A percentile compares a stretch with the other conserved stretches of the same genome.
phyloP scores from a whole-genome alignment of 2,888 invertebrate genomes.

The Atherix ibis region DNA sequence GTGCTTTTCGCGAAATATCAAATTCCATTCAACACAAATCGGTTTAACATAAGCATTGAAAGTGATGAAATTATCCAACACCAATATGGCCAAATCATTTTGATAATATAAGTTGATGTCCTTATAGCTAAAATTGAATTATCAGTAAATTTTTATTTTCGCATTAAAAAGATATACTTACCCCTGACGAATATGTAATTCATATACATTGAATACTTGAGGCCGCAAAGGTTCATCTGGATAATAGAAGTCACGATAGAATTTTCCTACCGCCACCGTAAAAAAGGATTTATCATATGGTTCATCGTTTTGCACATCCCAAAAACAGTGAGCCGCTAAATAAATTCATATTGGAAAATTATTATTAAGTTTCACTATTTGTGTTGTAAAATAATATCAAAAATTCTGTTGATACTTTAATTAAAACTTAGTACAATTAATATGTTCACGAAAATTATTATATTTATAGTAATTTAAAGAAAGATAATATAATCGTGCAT shows the following conservation, averaged over 20 bases:
- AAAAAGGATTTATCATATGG: background rate
- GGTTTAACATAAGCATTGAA: conserved; percentile 23
- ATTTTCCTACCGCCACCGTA: conserved; percentile 2
- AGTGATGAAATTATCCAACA: conserved; percentile 18
- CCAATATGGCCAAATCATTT: conserved; percentile 25
- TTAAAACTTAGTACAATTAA: too few species aligned
- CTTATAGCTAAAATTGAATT: conserved; percentile 7
- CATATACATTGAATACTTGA: conserved; percentile 11
- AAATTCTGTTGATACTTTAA: too few species aligned
- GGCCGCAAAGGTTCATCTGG: conserved; percentile 7
- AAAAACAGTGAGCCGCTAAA: conserved; percentile 13
- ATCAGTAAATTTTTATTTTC: background rate
- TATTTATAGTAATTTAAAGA: too few species aligned
- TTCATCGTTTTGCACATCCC: conserved; percentile 3
- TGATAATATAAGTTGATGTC: conserved; percentile 16
- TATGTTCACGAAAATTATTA: too few species aligned
- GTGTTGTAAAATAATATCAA: too few species aligned
- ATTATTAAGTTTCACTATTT: too few species aligned
- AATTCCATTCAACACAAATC: conserved; percentile 23
- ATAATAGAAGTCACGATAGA: conserved; percentile 8
- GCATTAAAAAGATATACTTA: conserved; percentile 3
- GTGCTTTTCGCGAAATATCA: conserved; percentile 8
- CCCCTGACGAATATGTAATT: conserved; percentile 10
- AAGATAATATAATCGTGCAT: too few species aligned
- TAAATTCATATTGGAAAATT: too few species aligned